Base-by-base conservation (phyloP, 2,888 invertebrate species). In the Sinodicranocentrus sp. region DNA sequence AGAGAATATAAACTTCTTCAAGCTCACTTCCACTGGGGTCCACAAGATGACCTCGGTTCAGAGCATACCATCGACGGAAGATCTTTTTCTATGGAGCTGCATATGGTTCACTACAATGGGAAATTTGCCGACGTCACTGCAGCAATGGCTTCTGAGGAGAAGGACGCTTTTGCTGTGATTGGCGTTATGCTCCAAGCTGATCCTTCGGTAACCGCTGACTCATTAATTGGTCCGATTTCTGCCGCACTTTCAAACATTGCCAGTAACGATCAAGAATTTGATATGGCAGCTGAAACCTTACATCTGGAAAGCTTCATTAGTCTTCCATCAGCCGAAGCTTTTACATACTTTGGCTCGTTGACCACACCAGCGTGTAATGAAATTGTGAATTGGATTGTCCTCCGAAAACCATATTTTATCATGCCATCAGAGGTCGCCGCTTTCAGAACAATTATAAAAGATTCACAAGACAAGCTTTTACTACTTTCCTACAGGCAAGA, bases 281-380 rank as follows among this genome's bases (percentile, higher is more conserved):
- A n/a, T n/a, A n/a, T n/a, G n/a, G n/a, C n/a, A n/a, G n/a, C n/a
- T n/a, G n/a, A n/a, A n/a, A n/a, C n/a, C n/a, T n/a, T n/a, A n/a
- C n/a, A n/a, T n/a, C n/a, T n/a, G n/a, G n/a, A n/a, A n/a, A n/a
- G n/a, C n/a, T 43, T 76, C n/a, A 54, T 33, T 13, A 6, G 28
- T 33, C 10, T 33, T 10, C 10, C 10, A 6, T 10, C 33, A 33
- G 33, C 33, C n/a, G 6, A 23, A 6, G 26, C 17, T 25, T 72
- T 8, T 72, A 48, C 21, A 0, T 84, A 84, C 65, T 43, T 72
- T 19, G 83, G 83, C 21, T 72, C 77, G 1, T 15, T 84, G n/a
- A 84, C 83, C 21, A 84, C 83, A 0, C 83, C 83, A 0, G 48
- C 19, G 10, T 84, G 83, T 44, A 72, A 77, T 13, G 83, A 84